Base-by-base conservation (phyloP, 2,797 vertebrate genomes). In the Hipposideros larvatus region DNA sequence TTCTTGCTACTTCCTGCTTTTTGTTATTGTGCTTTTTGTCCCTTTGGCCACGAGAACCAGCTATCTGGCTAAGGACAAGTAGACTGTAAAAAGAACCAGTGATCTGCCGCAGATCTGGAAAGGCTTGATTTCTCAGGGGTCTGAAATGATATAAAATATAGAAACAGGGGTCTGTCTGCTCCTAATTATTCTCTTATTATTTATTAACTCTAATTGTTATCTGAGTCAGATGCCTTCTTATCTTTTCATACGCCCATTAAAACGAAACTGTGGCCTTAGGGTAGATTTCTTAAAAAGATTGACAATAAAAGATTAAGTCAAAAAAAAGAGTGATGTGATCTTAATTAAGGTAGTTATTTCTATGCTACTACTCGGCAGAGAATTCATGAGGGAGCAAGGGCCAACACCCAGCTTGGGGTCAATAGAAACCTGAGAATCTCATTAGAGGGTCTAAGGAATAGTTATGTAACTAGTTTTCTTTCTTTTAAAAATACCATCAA, bases 131-230 rank as follows among this genome's bases (percentile, higher is more conserved):
- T 92, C 80, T 37, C 68, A 71, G 7, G 46, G 5, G n/a, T 43
- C 26, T 86, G 61, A 82, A 80, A 92, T 57, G 70, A 71, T 75
- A n/a, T 63, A 82, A 94, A 66, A 70, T 77, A 86, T 22, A 53
- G 22, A 66, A 84, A 59, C 22, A 95, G 34, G 37, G 19, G 88
- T 66, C 82, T 48, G 46, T 24, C 24, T 37, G 63, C 28, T 90
- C 59, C 46, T 91, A 80, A 92, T 91, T 90, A 94, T 91, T 86
- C 55, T 53, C 61, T 71, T 82, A 96, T 48, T 94, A 91, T 77
- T 79, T 94, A 89, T 59, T 90, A 86, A 86, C 87, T 86, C 53
- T 63, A 86, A 71, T 65, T 65, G 22, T 43, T 90, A 19, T 63
- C 26, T 48, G 6, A 79, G 34, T 63, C 21, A 80, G 21, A 85